Conservation (phyloP, 2,888 invertebrate species). For the Venustoraphidia nigricollis region DNA sequence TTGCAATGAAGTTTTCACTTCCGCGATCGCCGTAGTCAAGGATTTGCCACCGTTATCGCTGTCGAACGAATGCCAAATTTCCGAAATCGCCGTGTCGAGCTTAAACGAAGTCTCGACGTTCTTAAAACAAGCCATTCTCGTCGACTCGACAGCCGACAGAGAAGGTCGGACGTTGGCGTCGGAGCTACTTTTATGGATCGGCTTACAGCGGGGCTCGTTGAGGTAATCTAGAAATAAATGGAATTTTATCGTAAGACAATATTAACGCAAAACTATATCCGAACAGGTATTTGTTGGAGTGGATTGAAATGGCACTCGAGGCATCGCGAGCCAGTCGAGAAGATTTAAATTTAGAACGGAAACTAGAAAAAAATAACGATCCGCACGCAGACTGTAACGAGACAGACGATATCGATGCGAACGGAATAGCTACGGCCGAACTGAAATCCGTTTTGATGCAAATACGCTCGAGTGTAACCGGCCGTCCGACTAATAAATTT, state of each 20-base stretch:
- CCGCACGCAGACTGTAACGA: slow-evolving; percentile 14
- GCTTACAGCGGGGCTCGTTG: slow-evolving; percentile 41
- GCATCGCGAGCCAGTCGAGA: slow-evolving; percentile 15
- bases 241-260: too few relatives aligned
- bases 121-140: slow-evolving; percentile 33
- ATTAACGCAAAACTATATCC: too few relatives aligned
- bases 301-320: slow-evolving; percentile 43
- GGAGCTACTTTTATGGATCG: slow-evolving; percentile 38
- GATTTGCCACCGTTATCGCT: slow-evolving; percentile 40
- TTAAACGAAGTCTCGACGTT: slow-evolving; percentile 37
- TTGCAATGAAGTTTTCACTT: slow-evolving; percentile 40
- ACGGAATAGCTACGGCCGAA: not conserved
- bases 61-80: slow-evolving; percentile 40
- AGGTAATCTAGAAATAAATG: slow-evolving; percentile 13
- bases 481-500: not conserved
- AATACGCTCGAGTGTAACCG: not conserved
- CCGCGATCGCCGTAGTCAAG: slow-evolving; percentile 36
- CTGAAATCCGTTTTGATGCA: not conserved
- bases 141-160: slow-evolving; percentile 32
- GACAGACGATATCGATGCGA: not conserved
- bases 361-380: slow-evolving; percentile 15
- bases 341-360: slow-evolving; percentile 7
- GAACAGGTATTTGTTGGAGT: slow-evolving; percentile 33
- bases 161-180: slow-evolving; percentile 27
- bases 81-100: slow-evolving; percentile 31